Percentiles rank a stretch among this genome's conserved stretches.
phyloP scores from a whole-genome alignment of 2,888 invertebrate genomes.

The Plagodis dolabraria region DNA sequence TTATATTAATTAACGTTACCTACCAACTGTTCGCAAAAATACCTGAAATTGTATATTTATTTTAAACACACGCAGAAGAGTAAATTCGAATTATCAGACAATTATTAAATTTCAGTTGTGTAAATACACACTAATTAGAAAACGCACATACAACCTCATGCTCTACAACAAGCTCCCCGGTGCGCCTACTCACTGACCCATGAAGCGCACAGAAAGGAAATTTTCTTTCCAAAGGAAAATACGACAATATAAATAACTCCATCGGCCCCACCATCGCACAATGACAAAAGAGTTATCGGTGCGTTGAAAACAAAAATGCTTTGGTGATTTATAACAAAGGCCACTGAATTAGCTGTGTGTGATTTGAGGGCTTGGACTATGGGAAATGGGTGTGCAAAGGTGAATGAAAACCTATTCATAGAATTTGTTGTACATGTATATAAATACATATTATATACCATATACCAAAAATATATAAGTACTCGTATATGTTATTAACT shows the following conservation, averaged over 20 bases:
- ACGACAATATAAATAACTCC: constrained; percentile 84
- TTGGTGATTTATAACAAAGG: constrained; percentile 75
- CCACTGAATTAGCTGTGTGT: constrained; percentile 62
- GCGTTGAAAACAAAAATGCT: constrained; percentile 85
- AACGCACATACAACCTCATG: constrained; percentile 48
- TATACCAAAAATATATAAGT: too few relatives aligned
- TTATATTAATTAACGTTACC: too few relatives aligned
- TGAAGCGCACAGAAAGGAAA: constrained; percentile 84
- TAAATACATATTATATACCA: too few relatives aligned
- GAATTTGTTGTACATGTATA: neutral
- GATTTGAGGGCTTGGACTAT: constrained; percentile 47
- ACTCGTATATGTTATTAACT: too few relatives aligned
- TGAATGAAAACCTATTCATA: constrained; percentile 12
- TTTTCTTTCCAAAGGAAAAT: constrained; percentile 81
- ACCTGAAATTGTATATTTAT: too few relatives aligned
- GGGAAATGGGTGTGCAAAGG: constrained; percentile 26
- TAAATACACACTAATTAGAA: constrained; percentile 14
- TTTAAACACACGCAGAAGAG: too few relatives aligned
- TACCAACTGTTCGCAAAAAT: too few relatives aligned
- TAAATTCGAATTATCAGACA: too few relatives aligned
- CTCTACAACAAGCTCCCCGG: constrained; percentile 46
- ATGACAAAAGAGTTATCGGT: constrained; percentile 86
- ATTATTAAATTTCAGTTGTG: neutral
- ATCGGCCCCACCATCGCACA: constrained; percentile 81
- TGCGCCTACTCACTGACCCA: constrained; percentile 82